These are phyloP conservation scores for Exocentrus adspersus DNA, from an alignment of 2,888 invertebrate species.

Conservation along the genomic window DNA sequence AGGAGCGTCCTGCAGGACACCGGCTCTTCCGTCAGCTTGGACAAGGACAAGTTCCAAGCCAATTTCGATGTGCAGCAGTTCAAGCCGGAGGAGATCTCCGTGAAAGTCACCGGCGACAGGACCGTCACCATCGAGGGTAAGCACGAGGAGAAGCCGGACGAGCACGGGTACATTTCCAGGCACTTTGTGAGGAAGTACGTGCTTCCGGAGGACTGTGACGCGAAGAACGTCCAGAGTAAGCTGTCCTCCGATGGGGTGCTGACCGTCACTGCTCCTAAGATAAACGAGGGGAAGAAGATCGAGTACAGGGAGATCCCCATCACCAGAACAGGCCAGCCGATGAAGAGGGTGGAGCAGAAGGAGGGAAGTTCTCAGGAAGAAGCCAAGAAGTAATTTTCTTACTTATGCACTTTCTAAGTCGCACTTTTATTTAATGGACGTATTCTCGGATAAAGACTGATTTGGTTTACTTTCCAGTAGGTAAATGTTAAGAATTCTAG, in stretches of 20 bases:
- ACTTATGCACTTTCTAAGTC: no score
- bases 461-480: no score
- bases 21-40: constrained; percentile 52
- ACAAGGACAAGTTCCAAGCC: constrained; percentile 76
- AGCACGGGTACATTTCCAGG: constrained; percentile 78
- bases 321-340: constrained; percentile 4
- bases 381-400: not conserved
- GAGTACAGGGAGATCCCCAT: constrained; percentile 8
- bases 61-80: constrained; percentile 82
- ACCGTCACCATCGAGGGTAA: constrained; percentile 79
- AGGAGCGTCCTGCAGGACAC: constrained; percentile 12
- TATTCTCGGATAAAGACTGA: no score
- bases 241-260: constrained; percentile 82
- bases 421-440: no score
- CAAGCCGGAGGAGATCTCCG: constrained; percentile 79
- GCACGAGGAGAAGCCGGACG: constrained; percentile 79
- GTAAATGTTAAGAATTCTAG: no score
- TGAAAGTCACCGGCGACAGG: constrained; percentile 73
- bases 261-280: constrained; percentile 71
- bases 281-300: not conserved
- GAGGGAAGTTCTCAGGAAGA: not conserved
- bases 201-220: constrained; percentile 78
- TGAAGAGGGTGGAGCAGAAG: not conserved
- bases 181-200: constrained; percentile 80
- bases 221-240: constrained; percentile 75